Conservation (phyloP, 2,113 vertebrate species). For the Bolborhynchus lineola region DNA sequence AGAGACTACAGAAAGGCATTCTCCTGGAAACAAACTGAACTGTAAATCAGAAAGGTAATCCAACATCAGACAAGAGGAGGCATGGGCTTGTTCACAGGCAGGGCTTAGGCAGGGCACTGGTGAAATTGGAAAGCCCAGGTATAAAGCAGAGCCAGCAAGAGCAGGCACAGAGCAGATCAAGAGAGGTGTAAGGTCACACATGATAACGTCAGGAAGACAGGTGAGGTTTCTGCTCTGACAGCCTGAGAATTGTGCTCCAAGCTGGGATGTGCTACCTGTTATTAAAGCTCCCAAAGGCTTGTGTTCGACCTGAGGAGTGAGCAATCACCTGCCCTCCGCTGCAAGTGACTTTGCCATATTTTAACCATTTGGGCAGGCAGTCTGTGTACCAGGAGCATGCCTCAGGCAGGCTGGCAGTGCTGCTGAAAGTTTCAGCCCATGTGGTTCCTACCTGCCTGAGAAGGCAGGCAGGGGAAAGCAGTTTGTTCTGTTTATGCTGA, state of each 20-base stretch:
- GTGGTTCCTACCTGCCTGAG: background rate
- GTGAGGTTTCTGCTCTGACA: constrained; percentile 1
- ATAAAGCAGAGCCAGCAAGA: background rate
- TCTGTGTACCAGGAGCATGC: background rate
- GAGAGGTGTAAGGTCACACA: background rate
- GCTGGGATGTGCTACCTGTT: background rate
- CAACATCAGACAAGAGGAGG: background rate
- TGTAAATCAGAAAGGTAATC: background rate
- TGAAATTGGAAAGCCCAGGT: background rate
- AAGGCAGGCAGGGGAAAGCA: background rate
- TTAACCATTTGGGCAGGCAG: accelerated
- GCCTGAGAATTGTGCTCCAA: background rate
- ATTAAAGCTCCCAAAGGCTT: background rate
- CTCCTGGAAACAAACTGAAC: background rate
- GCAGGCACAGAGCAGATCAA: background rate
- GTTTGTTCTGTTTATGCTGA: background rate
- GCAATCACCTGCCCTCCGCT: background rate
- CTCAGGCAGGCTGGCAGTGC: background rate
- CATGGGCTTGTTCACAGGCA: background rate
- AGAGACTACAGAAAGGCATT: background rate
- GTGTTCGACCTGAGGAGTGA: accelerated
- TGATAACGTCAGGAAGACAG: background rate
- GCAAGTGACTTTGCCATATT: accelerated
- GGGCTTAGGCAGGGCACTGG: background rate
- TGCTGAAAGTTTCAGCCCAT: background rate